A percentile compares a stretch with the other conserved stretches of the same genome.
Evolutionary conservation across 1,140 invertebrate genomes (phyloP).

Genomic region (Temnothorax nylanderi): DNA sequence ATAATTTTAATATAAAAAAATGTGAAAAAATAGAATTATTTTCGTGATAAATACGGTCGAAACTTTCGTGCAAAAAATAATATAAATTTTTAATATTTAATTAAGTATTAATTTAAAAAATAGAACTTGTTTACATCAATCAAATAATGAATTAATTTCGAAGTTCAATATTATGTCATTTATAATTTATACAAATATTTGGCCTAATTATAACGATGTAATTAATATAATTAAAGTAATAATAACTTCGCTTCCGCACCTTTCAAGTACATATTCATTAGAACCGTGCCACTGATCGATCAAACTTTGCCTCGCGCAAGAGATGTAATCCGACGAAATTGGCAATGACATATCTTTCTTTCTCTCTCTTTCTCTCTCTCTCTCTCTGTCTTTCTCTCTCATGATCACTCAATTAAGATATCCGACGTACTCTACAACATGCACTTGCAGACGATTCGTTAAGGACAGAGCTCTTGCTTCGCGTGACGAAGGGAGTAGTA

Average conservation of each 20-base stretch:
- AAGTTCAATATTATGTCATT: not conserved
- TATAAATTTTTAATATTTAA: not conserved
- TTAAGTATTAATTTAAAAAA: not conserved
- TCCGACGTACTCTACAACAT: slow-evolving; percentile 33
- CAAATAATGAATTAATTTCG: not conserved
- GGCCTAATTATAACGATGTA: not conserved
- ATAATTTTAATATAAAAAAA: too few relatives aligned
- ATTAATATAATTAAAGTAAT: not conserved
- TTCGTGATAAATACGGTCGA: not conserved
- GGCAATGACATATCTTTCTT: not conserved
- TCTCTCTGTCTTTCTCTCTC: not conserved
- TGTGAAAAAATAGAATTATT: not conserved
- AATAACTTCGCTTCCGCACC: not conserved
- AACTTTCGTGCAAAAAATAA: not conserved
- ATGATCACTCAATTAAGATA: slow-evolving; percentile 28
- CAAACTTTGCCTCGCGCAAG: not conserved
- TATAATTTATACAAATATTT: slow-evolving; percentile 5
- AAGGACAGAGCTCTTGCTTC: not conserved
- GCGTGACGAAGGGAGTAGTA: not conserved
- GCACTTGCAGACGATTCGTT: slow-evolving; percentile 30
- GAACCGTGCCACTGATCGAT: slow-evolving; percentile 18
- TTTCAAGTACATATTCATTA: not conserved
- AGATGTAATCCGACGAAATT: not conserved
- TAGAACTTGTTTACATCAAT: not conserved
- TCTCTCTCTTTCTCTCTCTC: not conserved